These are phyloP conservation scores for Rhea americana DNA, from an alignment of 2,113 vertebrate species.

Conservation along the genomic window DNA sequence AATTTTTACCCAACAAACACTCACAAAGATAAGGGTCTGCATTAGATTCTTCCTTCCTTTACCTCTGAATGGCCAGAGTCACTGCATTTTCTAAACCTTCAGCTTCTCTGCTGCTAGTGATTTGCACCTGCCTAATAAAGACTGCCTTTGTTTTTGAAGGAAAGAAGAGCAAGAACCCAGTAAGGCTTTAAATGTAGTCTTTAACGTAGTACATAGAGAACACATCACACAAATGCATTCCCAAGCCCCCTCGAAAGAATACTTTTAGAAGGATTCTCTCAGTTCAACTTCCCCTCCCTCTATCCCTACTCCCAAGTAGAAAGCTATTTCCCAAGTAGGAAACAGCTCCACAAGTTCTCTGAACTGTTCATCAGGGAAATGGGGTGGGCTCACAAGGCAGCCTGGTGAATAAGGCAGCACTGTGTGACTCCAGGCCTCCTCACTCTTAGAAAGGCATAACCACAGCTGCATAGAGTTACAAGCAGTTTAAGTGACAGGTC, in stretches of 20 bases:
- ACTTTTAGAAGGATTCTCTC: background rate
- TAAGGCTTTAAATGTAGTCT: background rate
- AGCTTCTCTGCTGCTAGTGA: background rate
- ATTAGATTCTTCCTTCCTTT: background rate
- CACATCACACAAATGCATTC: background rate
- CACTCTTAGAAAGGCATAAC: background rate
- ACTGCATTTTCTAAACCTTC: background rate
- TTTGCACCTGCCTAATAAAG: background rate
- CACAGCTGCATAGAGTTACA: background rate
- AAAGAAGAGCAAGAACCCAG: background rate
- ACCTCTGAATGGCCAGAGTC: background rate
- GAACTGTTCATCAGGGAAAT: background rate
- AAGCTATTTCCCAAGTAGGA: background rate
- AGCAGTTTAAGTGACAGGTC: background rate
- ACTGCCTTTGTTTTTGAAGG: background rate
- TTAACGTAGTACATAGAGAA: background rate
- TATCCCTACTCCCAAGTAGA: accelerated
- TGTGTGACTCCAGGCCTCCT: background rate
- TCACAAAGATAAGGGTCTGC: background rate
- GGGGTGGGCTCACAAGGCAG: background rate
- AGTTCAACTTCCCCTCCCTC: background rate
- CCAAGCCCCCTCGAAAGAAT: background rate
- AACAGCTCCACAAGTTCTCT: background rate
- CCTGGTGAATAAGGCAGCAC: background rate
- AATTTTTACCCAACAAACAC: background rate